Base-by-base conservation (phyloP, 2,113 vertebrate species). In the Polypterus senegalus region DNA sequence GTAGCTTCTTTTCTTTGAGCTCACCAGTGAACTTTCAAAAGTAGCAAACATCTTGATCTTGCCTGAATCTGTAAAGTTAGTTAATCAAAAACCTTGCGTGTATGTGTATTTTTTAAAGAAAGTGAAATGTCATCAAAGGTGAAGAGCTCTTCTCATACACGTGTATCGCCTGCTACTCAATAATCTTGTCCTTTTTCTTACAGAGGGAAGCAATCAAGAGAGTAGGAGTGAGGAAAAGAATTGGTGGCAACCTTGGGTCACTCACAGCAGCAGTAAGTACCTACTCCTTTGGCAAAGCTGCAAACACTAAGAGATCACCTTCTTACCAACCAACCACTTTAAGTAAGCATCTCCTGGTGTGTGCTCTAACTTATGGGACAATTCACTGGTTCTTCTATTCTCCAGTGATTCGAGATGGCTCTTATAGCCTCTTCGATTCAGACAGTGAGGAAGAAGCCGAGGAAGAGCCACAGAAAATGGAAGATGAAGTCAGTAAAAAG, bases 361-460 rank as follows among this genome's bases (percentile, higher is more conserved):
- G 4, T 11, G 44, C 27, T n/a, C 51, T 5, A 49, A 48, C 10
- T 4, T 44, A 9, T 11, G 3, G 27, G 27, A 27, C 11, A 3
- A 2, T 5, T 8, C 43, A 46, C 49, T 61, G 9, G 10, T 48
- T 57, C 7, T 5, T 62, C 62, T 7, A 4, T 45, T 61, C 10
- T 61, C 47, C 66, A 81, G 84, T 76, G 67, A 74, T 79, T 60
- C 81, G 69, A 66, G 67, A 71, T 60, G 83, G 78, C 59, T 75
- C 58, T 59, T 80, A 77, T 47, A 71, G 78, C 65, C 73, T 86
- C 47, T 88, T 79, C 69, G 85, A 88, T 71, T 81, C 75, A 4
- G 78, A 85, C 65, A 73, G 65, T 1, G 80, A 89, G 53, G 85
- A 89, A 4, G 81, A 83, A 47, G 78, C 85, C 10, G 77, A 83